phyloP scores from a whole-genome alignment of 2,888 invertebrate species.

The Ochlodes sylvanus region DNA sequence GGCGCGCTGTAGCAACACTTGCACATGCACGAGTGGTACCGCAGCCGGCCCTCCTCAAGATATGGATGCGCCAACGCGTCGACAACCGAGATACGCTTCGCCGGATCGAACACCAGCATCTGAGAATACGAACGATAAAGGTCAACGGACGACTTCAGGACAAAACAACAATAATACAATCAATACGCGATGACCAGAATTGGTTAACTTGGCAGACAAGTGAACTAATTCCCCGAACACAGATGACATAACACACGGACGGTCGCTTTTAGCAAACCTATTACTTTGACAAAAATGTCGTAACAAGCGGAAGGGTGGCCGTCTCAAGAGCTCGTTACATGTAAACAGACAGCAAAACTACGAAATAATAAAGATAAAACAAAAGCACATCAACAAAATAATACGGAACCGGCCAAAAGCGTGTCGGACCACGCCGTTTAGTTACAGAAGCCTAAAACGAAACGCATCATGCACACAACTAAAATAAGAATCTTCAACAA shows the following conservation, averaged over 20 bases:
- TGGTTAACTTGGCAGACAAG: neutral
- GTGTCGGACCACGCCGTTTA: neutral
- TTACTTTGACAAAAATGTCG: too few species aligned
- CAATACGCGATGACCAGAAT: neutral
- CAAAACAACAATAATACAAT: neutral
- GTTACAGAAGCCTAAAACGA: slow-evolving; percentile 7
- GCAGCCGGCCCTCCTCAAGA: slow-evolving; percentile 97
- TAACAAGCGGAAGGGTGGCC: neutral
- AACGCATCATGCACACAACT: slow-evolving; percentile 18
- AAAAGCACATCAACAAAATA: slow-evolving; percentile 8
- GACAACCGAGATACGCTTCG: slow-evolving; percentile 96
- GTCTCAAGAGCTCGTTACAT: too few species aligned
- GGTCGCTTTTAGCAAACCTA: too few species aligned
- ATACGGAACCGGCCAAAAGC: slow-evolving; percentile 1
- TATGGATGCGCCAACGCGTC: slow-evolving; percentile 99
- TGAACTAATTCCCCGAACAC: neutral
- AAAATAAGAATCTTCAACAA: slow-evolving; percentile 19
- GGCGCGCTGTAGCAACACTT: slow-evolving; percentile 93
- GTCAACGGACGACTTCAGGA: neutral
- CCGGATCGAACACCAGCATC: slow-evolving; percentile 99
- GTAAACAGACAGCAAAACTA: slow-evolving; percentile 5
- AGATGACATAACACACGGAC: neutral
- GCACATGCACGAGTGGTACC: slow-evolving; percentile 99
- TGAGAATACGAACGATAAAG: slow-evolving; percentile 80
- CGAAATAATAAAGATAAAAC: neutral